Conservation (phyloP, 2,797 vertebrate species). For the Diglossa cyanea region DNA sequence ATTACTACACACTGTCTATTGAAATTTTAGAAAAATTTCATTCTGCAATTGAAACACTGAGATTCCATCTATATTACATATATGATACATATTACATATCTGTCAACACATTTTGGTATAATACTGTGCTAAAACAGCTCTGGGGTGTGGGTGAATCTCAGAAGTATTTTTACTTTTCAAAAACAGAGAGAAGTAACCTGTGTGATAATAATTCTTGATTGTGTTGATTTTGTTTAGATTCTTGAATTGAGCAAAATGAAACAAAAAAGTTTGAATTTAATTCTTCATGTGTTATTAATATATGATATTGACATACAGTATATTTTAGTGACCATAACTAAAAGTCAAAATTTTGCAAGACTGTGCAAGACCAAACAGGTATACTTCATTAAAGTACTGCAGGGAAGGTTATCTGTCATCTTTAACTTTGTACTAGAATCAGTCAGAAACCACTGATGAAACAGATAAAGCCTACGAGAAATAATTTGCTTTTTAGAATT, state of each 20-base stretch:
- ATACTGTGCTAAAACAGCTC: background rate
- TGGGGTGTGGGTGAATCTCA: background rate
- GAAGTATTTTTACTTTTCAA: background rate
- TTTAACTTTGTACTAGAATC: background rate
- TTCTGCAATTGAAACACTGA: background rate
- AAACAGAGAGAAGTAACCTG: background rate
- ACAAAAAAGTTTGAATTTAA: background rate
- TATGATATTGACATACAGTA: fast-evolving
- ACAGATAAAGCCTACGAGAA: background rate
- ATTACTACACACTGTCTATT: background rate
- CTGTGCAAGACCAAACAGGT: background rate
- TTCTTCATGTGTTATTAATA: background rate
- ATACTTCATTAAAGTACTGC: background rate
- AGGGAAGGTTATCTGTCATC: background rate
- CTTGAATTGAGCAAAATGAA: background rate
- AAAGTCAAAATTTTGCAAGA: background rate
- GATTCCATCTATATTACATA: background rate
- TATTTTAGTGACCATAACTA: background rate
- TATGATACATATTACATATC: background rate
- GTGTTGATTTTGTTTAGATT: background rate
- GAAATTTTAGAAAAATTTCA: background rate
- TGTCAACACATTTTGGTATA: background rate
- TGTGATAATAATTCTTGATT: background rate
- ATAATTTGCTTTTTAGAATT: background rate
- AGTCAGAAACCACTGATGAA: background rate